Percentiles rank a stretch among this genome's conserved stretches.
These are phyloP conservation scores for Aulostomus chinensis DNA, from an alignment of 2,797 vertebrate genomes.

Conservation along the genomic window DNA sequence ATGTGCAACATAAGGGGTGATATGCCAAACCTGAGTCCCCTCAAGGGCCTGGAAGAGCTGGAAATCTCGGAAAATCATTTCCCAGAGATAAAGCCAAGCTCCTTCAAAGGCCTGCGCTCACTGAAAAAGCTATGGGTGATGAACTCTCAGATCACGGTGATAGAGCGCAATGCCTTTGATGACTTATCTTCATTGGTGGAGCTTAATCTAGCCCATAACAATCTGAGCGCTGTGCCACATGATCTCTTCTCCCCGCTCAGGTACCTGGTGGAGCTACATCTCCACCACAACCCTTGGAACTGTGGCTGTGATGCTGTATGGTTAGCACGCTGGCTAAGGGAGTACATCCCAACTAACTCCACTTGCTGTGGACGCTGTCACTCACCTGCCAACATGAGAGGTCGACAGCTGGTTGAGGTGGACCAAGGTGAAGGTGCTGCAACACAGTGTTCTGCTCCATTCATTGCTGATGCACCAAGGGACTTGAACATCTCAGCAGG, in stretches of 20 bases:
- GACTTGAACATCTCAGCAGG: conserved; percentile 97
- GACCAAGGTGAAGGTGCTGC: conserved; percentile 89
- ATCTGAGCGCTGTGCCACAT: conserved; percentile 93
- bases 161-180: conserved; percentile 96
- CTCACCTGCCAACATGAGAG: conserved; percentile 90
- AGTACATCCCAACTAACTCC: conserved; percentile 95
- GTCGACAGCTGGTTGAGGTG: conserved; percentile 92
- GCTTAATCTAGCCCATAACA: conserved; percentile 97
- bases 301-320: conserved; percentile 96
- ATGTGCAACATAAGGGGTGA: conserved; percentile 96
- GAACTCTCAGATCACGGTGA: conserved; percentile 93
- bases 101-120: conserved; percentile 90
- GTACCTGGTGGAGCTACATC: conserved; percentile 93
- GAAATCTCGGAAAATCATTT: conserved; percentile 98
- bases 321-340: conserved; percentile 94
- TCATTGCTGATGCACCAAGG: conserved; percentile 91
- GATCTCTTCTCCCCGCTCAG: conserved; percentile 92
- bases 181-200: conserved; percentile 92
- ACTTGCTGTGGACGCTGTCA: conserved; percentile 97
- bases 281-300: conserved; percentile 98
- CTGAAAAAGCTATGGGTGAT: conserved; percentile 98
- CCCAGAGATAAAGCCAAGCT: conserved; percentile 89
- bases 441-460: conserved; percentile 94
- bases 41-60: conserved; percentile 93
- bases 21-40: conserved; percentile 92